A percentile compares a stretch with the other conserved stretches of the same genome.
These are phyloP conservation scores for Archilochus colubris DNA, from an alignment of 2,113 vertebrate genomes.

Conservation along the genomic window DNA sequence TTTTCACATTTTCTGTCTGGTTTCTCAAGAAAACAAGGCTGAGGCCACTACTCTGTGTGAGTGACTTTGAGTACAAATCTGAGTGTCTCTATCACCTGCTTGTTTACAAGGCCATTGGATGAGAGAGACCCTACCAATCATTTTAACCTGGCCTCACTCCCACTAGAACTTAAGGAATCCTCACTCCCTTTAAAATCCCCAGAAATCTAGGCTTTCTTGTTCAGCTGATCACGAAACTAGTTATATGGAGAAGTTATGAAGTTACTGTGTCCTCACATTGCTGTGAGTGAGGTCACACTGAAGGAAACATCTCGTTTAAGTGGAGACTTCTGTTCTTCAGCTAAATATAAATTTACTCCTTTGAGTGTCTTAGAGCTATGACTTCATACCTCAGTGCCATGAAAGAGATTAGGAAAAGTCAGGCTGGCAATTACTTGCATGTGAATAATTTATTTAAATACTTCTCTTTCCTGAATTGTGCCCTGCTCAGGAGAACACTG, in stretches of 20 bases:
- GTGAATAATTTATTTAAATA: slow-evolving; percentile 39
- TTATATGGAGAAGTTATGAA: background rate
- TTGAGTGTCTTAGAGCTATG: background rate
- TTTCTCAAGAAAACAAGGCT: background rate
- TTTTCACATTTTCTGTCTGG: background rate
- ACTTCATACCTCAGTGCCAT: background rate
- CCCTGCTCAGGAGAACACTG: background rate
- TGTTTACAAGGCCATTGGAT: background rate
- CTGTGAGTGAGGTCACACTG: background rate
- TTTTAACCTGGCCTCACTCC: background rate
- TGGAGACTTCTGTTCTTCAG: background rate
- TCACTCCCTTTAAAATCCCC: background rate
- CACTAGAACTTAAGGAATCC: background rate
- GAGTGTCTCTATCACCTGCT: background rate
- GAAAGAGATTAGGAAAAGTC: slow-evolving; percentile 33
- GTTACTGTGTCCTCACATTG: background rate
- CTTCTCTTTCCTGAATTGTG: background rate
- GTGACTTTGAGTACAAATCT: background rate
- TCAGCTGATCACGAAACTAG: background rate
- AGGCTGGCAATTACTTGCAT: background rate
- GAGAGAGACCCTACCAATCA: background rate
- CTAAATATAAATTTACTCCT: background rate
- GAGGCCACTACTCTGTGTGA: background rate
- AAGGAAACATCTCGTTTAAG: background rate
- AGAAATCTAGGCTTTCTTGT: background rate